Conservation (phyloP, 2,888 invertebrate species). For the Athetis lepigone region DNA sequence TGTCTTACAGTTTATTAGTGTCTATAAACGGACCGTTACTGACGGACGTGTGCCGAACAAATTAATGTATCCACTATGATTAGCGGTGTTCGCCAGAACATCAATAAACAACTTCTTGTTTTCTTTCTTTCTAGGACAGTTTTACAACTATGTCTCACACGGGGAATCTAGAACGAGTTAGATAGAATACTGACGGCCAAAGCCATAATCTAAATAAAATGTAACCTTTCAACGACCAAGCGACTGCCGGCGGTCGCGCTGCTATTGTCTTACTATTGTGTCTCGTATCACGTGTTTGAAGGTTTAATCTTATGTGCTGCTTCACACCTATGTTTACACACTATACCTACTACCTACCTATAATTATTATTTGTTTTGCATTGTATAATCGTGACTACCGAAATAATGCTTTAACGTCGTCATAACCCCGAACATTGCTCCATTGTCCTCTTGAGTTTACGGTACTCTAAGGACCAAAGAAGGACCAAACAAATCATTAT, state of each 20-base stretch:
- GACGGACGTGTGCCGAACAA: slow-evolving; percentile 13
- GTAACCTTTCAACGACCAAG: too few relatives aligned
- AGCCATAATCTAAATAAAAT: not conserved
- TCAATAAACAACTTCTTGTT: slow-evolving; percentile 29
- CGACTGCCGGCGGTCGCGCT: too few relatives aligned
- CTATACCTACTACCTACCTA: too few relatives aligned
- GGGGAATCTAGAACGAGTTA: slow-evolving; percentile 1
- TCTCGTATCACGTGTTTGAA: too few relatives aligned
- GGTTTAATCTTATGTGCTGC: too few relatives aligned
- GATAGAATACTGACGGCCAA: not conserved
- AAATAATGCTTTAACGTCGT: not conserved
- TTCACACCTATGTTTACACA: too few relatives aligned
- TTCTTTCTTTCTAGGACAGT: slow-evolving; percentile 36
- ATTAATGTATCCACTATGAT: slow-evolving; percentile 47
- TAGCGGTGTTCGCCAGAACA: slow-evolving; percentile 39
- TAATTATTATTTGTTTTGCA: too few relatives aligned
- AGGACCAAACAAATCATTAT: too few relatives aligned
- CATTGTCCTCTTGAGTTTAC: not conserved
- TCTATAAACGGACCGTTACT: slow-evolving; percentile 47
- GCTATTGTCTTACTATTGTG: too few relatives aligned
- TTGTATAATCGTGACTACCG: too few relatives aligned
- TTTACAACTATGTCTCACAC: slow-evolving; percentile 16
- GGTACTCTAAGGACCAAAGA: not conserved
- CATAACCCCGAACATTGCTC: not conserved
- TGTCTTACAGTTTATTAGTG: slow-evolving; percentile 1